Evolutionary conservation across 2,113 vertebrate genomes (phyloP).

Genomic region (Centropus unirufus): DNA sequence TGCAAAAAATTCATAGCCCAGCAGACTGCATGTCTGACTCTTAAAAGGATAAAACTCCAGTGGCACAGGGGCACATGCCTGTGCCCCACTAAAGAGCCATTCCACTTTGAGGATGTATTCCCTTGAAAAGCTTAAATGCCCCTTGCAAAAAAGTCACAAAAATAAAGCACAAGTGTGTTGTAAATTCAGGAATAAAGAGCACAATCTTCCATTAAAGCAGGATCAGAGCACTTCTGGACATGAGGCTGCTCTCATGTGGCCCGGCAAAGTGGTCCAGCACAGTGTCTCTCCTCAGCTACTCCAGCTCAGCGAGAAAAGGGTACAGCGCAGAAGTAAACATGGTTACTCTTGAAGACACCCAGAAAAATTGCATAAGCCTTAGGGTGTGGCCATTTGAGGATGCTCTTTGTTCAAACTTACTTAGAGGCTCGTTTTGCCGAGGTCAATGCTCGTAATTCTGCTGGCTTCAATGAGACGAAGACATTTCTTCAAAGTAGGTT

Average conservation of each 20-base stretch:
- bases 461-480: not conserved
- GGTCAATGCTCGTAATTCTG: not conserved
- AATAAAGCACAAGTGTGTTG: not conserved
- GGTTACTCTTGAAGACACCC: not conserved
- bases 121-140: not conserved
- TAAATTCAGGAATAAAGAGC: not conserved
- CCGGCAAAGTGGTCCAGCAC: not conserved
- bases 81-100: accelerated
- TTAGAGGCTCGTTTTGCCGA: not conserved
- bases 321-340: not conserved
- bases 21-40: accelerated
- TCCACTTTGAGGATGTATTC: not conserved
- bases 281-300: not conserved
- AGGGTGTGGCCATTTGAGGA: not conserved
- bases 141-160: not conserved
- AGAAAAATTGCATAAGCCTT: not conserved
- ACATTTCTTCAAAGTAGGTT: not conserved
- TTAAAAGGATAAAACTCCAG: not conserved
- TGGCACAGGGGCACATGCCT: accelerated
- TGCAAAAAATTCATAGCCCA: not conserved
- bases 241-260: not conserved
- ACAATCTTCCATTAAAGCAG: not conserved
- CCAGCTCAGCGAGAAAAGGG: not conserved
- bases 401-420: not conserved
- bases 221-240: not conserved